Base-by-base conservation (phyloP, 2,888 invertebrate species). In the Agapostemon virescens region DNA sequence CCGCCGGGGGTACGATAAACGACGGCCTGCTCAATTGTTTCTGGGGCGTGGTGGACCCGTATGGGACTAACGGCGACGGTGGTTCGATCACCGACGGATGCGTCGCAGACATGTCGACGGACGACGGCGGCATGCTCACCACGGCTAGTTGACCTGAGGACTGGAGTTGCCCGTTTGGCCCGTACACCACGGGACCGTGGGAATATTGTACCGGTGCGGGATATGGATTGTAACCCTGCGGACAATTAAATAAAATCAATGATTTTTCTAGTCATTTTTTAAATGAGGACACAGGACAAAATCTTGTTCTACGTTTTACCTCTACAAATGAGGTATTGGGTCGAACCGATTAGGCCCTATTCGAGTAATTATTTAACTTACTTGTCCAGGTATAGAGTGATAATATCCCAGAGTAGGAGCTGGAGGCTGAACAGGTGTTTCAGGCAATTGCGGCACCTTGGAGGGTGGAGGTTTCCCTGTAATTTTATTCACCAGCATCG, bases 401-500 rank as follows among this genome's bases (percentile, higher is more conserved):
- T 91, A 92, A 79, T 90, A 92, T 74, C 88, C 89, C 73, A 89
- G 77, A 42, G 88, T 85, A n/a, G 87, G 82, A 20, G 88, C 84
- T 42, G 88, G 67, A 23, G 90, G 83, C 64, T 89, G 91, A 45
- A 86, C 45, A 11, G 88, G 79, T 11, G 88, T 77, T 17, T 91
- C 89, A 11, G 85, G 77, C 26, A 83, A 85, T 30, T 87, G 91
- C 58, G 88, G 87, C 17, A 79, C 58, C 84, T 90, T 90, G 6
- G 89, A 85, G 6, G 90, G 88, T 15, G 93, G 92, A 49, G 92
- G 93, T 85, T 94, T 95, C 45, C 96, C 97, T 80, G 97, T 96
- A 89, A 98, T 97, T 92, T 97, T 96, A 88, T 96, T 97, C 64
- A 98, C 97, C 85, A 98, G 93, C 94, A 97, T 96, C 13, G 97